Base-by-base conservation (phyloP, 1,140 invertebrate genomes). In the Sminthurides bifidus region DNA sequence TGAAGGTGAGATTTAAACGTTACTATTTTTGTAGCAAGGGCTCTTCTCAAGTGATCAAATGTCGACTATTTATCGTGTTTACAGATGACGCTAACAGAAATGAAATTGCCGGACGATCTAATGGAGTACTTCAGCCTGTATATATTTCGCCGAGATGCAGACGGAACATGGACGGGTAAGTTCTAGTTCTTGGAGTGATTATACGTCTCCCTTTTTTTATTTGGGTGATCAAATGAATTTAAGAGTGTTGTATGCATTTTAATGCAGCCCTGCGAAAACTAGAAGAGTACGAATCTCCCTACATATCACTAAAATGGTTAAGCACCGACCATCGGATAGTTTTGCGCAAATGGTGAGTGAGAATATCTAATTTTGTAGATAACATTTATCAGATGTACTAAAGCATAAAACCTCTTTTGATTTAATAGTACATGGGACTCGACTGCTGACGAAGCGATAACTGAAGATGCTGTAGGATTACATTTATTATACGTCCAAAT, bases 241-340 rank as follows among this genome's bases (percentile, higher is more conserved):
- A 17, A 8, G n/a, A 17, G 38, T 21, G n/a, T 8, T 17, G 23
- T 5, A 41, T 45, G 15, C 29, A 41, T 60, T 56, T 44, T 62
- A 63, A 61, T 64, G 66, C 61, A 77, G 80, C 92, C 70, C 70
- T 93, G 40, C 78, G 92, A 54, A 87, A 86, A 69, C 72, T 97
- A 24, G 87, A 94, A 73, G 83, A 95, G 68, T 97, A 93, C 79
- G 93, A 98, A 77, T 92, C 90, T 56, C 92, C 92, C 12, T 89
- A 86, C 71, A 84, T 96, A 71, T 92, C 91, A 51, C 79, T 88
- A 66, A 85, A 78, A 64, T 76, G 77, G 61, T 73, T 76, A 65
- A 76, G 74, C 65, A 71, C 70, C 24, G 74, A 76, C 49, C 77
- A 81, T 70, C 80, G 79, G 71, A 77, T 88, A 70, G 76, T 85